Percentiles rank a stretch among this genome's conserved stretches.
These are phyloP conservation scores for Alosa sapidissima DNA, from an alignment of 2,797 vertebrate species.

Conservation along the genomic window DNA sequence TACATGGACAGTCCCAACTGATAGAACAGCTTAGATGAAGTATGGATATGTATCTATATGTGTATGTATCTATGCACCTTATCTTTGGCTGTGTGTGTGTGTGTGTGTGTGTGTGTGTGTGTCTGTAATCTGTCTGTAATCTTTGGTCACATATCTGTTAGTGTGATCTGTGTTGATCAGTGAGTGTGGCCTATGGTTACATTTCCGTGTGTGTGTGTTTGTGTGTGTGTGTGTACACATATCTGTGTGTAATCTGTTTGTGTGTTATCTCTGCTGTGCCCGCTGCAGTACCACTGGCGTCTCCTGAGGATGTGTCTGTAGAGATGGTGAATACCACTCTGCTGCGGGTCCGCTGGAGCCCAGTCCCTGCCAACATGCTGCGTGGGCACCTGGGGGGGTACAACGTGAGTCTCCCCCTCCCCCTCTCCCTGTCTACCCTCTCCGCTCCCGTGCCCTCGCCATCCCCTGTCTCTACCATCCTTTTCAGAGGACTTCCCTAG, in stretches of 20 bases:
- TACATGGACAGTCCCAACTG: neutral
- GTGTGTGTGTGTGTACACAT: neutral
- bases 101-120: neutral
- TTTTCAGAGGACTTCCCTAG: no score
- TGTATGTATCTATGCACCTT: neutral
- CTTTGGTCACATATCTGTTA: neutral
- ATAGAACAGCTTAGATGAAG: neutral
- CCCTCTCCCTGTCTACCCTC: neutral
- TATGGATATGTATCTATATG: neutral
- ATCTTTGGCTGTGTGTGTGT: neutral
- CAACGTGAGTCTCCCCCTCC: slow-evolving; percentile 66
- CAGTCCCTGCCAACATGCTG: slow-evolving; percentile 80
- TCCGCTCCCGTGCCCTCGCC: neutral
- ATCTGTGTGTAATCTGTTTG: neutral
- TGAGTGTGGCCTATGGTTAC: neutral
- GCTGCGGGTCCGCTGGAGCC: slow-evolving; percentile 85
- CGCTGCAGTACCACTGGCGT: slow-evolving; percentile 81
- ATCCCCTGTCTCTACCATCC: neutral
- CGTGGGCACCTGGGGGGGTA: slow-evolving; percentile 89
- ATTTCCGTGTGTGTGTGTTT: neutral
- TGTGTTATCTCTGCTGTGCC: slow-evolving; percentile 32
- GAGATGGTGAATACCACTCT: slow-evolving; percentile 85
- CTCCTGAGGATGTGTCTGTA: slow-evolving; percentile 80
- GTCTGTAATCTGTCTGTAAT: neutral
- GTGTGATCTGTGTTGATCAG: slow-evolving; percentile 15